These are phyloP conservation scores for Lineus longissimus DNA, from an alignment of 1,140 invertebrate genomes.

Conservation along the genomic window DNA sequence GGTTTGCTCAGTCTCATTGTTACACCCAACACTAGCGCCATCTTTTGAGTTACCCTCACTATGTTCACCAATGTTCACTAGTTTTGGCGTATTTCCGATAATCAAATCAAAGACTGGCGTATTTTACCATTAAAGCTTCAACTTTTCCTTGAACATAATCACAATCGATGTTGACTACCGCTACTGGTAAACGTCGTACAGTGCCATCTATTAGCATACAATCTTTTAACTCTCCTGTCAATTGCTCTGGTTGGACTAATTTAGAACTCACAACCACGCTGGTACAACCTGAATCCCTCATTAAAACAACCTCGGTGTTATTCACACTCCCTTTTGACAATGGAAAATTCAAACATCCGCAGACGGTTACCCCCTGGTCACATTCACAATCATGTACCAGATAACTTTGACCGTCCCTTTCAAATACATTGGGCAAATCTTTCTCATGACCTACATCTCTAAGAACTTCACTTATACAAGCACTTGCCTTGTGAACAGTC, in stretches of 20 bases:
- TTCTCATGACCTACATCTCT: no score
- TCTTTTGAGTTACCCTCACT: neutral
- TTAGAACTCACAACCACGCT: neutral
- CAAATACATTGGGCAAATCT: no score
- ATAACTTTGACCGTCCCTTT: no score
- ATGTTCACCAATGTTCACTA: no score
- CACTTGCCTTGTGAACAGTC: no score
- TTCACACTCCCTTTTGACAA: neutral
- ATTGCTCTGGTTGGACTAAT: neutral
- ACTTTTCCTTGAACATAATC: constrained; percentile 3
- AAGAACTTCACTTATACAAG: no score
- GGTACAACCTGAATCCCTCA: constrained; percentile 5
- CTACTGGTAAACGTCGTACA: neutral
- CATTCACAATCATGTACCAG: no score
- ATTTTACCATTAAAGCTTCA: constrained; percentile 6
- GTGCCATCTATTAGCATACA: constrained; percentile 11
- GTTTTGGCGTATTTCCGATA: constrained; percentile 6
- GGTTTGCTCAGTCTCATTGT: no score
- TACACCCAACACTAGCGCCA: neutral
- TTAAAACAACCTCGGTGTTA: neutral
- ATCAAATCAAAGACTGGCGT: constrained; percentile 12
- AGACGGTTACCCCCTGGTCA: no score
- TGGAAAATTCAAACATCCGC: neutral
- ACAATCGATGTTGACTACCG: constrained; percentile 7
- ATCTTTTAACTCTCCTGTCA: neutral